phyloP scores from a whole-genome alignment of 2,113 vertebrate genomes.

The Heterochromis multidens region DNA sequence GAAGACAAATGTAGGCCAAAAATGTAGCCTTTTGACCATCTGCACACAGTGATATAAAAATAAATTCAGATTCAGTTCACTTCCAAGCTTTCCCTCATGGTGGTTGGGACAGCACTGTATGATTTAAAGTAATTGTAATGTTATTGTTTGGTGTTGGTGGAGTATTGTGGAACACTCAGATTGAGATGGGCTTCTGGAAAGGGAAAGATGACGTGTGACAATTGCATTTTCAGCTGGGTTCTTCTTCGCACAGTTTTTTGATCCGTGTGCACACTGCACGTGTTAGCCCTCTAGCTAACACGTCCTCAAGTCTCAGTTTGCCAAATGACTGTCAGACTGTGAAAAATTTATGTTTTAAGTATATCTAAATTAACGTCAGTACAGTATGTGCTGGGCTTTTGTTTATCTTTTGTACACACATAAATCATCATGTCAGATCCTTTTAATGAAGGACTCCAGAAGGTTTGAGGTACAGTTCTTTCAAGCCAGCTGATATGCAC shows the following conservation, averaged over 20 bases:
- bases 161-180: conserved; percentile 27
- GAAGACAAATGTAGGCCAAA: conserved; percentile 71
- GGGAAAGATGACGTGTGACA: conserved; percentile 21
- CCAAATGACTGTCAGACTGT: conserved; percentile 31
- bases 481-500: neutral
- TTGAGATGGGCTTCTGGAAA: conserved; percentile 9
- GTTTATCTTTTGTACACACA: conserved; percentile 38
- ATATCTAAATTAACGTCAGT: conserved; percentile 29
- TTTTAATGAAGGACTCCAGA: conserved; percentile 31
- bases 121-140: conserved; percentile 62
- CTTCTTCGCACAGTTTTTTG: neutral
- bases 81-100: conserved; percentile 42
- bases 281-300: neutral
- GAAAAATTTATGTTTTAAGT: conserved; percentile 44
- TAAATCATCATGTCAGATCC: conserved; percentile 18
- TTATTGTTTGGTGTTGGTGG: conserved; percentile 62
- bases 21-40: conserved; percentile 56
- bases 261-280: neutral
- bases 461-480: neutral
- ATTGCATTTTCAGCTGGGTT: conserved; percentile 30
- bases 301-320: neutral
- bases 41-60: conserved; percentile 57
- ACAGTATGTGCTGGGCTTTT: conserved; percentile 8
- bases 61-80: conserved; percentile 55
- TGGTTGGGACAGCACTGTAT: conserved; percentile 45